Evolutionary conservation across 1,140 invertebrate species (phyloP), one percentile per base, ranked within the genome.

Genomic region (Pachypsylla venusta): DNA sequence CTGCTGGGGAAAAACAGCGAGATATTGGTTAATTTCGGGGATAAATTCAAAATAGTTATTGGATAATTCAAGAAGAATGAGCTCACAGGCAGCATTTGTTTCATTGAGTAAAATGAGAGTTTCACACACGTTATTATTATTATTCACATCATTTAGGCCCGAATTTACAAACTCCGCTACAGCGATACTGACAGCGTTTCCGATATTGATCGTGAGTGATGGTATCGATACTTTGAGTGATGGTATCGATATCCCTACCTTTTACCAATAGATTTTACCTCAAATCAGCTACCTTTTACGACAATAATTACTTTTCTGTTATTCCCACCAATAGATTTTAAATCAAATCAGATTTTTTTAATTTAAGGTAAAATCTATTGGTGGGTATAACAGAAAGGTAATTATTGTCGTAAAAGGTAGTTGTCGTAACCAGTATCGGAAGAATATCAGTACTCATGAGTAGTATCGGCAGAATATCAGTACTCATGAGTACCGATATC

Each of bases 41-140:
- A 55, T 55, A 12, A 27, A 27, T 25, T 55, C 54, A 2, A 55
- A 55, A 55, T 55, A 22, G 25, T 55, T 55, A 5, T 24, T 16
- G 5, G 5, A 3, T 4, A 55, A 5, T 5, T 22, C 54, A 12
- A 55, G 25, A 5, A 5, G 2, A 3, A 25, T n/a, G 54, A 19
- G 25, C 24, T 24, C 22, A n/a, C 54, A 55, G 7, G 3, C 2
- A 14, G 7, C n/a, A 7, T 14, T 55, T 19, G 19, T 55, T 22
- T 25, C 54, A 24, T 24, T 55, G 10, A 5, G 22, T 12, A 55
- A 4, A 7, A 55, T 25, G 4, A n/a, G 4, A 14, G 5, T 5
- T 55, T 55, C 54, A 55, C 54, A 55, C 3, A 12, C 24, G 20
- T 24, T 12, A 10, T 55, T 12, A 25, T 24, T 27, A 22, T n/a